These are phyloP conservation scores for Drosophila subpulchrella DNA, from an alignment of 1,140 invertebrate species.

Conservation along the genomic window DNA sequence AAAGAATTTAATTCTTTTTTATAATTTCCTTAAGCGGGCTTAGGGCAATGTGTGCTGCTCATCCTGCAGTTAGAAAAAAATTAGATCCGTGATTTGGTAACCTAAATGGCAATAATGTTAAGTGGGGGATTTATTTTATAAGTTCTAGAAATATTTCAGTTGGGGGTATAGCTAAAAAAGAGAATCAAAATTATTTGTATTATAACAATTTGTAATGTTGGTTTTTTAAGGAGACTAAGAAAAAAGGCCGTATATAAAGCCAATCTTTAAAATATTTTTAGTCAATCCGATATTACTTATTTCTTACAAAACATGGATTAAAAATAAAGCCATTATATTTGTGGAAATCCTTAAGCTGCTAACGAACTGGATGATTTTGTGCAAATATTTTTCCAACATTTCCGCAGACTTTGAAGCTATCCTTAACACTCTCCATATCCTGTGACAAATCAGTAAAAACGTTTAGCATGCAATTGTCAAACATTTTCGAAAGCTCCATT, in stretches of 20 bases:
- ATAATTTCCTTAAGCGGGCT: slow-evolving; percentile 19
- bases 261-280: too few relatives aligned
- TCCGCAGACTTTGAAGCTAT: background rate
- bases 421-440: background rate
- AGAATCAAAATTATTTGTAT: too few relatives aligned
- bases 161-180: too few relatives aligned
- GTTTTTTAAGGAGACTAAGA: too few relatives aligned
- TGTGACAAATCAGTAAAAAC: slow-evolving; percentile 46
- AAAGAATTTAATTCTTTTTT: slow-evolving; percentile 29
- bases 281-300: too few relatives aligned
- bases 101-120: background rate
- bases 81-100: background rate
- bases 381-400: slow-evolving; percentile 35
- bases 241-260: too few relatives aligned
- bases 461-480: slow-evolving; percentile 49
- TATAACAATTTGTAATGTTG: too few relatives aligned
- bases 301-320: too few relatives aligned
- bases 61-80: slow-evolving; percentile 6
- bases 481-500: slow-evolving; percentile 48
- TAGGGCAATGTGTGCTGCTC: slow-evolving; percentile 25
- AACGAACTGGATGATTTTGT: slow-evolving; percentile 14
- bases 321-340: too few relatives aligned
- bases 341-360: slow-evolving; percentile 7
- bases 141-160: too few relatives aligned
- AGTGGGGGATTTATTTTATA: too few relatives aligned